Percentiles rank a stretch among this genome's conserved stretches.
phyloP scores from a whole-genome alignment of 2,113 vertebrate genomes.

The Rhineura floridana region DNA sequence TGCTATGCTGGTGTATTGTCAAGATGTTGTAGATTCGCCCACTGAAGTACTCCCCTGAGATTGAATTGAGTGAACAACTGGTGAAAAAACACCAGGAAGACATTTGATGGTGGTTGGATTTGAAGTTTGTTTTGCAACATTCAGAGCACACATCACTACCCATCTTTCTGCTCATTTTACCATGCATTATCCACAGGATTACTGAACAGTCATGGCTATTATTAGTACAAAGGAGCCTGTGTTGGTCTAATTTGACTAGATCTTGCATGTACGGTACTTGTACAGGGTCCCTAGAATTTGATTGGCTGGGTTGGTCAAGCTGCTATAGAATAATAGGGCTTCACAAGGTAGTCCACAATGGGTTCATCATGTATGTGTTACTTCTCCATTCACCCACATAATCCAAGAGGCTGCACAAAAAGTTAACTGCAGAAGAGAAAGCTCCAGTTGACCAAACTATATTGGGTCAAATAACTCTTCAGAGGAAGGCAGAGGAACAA shows the following conservation, averaged over 20 bases:
- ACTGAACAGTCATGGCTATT: not conserved
- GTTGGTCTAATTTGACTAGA: not conserved
- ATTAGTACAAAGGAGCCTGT: not conserved
- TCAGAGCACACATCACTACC: not conserved
- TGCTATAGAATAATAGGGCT: not conserved
- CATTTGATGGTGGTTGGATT: not conserved
- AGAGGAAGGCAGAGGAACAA: not conserved
- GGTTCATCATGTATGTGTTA: not conserved
- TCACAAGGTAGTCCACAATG: not conserved
- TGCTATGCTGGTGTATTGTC: not conserved
- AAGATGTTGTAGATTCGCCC: constrained; percentile 1
- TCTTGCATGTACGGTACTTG: not conserved
- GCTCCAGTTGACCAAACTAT: not conserved
- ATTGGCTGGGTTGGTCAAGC: not conserved
- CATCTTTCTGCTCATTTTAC: not conserved
- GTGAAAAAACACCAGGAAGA: not conserved
- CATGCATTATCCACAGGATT: not conserved
- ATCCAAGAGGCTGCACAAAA: not conserved
- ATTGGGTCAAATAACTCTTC: not conserved
- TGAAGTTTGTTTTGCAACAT: not conserved
- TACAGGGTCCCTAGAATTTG: not conserved
- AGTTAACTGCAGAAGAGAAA: not conserved
- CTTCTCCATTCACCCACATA: not conserved
- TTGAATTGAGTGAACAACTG: not conserved
- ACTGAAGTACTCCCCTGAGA: not conserved